Conservation (phyloP, 2,113 vertebrate species). For the Scomber colias region DNA sequence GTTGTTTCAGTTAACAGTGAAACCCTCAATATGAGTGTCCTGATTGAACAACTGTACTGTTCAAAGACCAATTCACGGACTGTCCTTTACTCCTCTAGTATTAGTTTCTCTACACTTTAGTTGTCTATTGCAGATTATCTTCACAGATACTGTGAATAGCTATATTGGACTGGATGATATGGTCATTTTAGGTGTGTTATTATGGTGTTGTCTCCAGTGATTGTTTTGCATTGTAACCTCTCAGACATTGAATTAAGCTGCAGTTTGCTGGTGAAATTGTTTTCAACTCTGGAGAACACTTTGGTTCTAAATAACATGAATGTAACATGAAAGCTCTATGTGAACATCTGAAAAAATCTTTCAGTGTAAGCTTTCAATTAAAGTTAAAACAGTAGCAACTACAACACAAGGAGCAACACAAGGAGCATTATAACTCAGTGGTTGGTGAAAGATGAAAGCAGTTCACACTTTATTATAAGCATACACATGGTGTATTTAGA, state of each 20-base stretch:
- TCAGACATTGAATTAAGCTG: background rate
- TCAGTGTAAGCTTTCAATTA: background rate
- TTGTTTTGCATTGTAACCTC: background rate
- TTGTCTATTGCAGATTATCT: background rate
- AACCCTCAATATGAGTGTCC: conserved; percentile 4
- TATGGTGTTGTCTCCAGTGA: conserved; percentile 15
- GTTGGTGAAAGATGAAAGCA: background rate
- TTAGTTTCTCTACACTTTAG: background rate
- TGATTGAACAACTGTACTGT: conserved; percentile 15
- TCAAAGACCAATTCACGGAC: background rate
- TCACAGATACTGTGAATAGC: background rate
- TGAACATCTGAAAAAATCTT: background rate
- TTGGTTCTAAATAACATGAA: background rate
- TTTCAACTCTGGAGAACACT: background rate
- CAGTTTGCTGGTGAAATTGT: background rate
- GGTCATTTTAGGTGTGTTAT: background rate
- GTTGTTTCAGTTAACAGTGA: background rate
- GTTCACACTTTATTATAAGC: background rate
- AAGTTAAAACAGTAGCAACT: background rate
- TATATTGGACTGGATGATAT: background rate
- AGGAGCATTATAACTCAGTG: background rate
- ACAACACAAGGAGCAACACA: background rate
- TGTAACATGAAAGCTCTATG: background rate
- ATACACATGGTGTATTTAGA: background rate
- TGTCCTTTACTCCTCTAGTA: background rate